Conservation (phyloP, 92 coral and sea anemone genomes). For the Anthopleura xanthogrammica region DNA sequence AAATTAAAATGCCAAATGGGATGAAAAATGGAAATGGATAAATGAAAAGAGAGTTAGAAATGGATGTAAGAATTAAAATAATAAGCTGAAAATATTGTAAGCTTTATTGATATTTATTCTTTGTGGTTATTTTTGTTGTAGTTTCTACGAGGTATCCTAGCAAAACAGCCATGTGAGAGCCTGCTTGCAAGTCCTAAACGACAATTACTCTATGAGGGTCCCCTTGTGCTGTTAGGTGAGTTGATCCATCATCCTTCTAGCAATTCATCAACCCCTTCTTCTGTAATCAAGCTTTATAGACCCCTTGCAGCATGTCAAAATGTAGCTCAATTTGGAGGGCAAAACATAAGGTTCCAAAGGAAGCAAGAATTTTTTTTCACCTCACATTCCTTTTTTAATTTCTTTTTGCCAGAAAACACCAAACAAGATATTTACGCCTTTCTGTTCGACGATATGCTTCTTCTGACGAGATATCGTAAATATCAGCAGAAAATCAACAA, state of each 20-base stretch:
- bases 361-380: too few relatives aligned
- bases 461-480: conserved; percentile 80
- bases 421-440: conserved; percentile 89
- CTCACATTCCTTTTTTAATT: too few relatives aligned
- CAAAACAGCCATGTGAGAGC: conserved; percentile 90
- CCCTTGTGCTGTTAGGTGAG: conserved; percentile 79
- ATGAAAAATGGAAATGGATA: neutral
- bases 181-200: conserved; percentile 88
- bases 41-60: neutral
- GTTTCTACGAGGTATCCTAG: conserved; percentile 77
- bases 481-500: conserved; percentile 60
- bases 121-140: conserved; percentile 20
- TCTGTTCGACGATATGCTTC: conserved; percentile 94
- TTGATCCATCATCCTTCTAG: neutral
- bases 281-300: too few relatives aligned
- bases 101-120: neutral
- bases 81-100: neutral
- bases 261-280: neutral
- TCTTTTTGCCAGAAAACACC: conserved; percentile 62
- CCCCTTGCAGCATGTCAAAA: too few relatives aligned
- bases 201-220: conserved; percentile 86
- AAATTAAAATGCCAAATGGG: too few relatives aligned
- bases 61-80: neutral
- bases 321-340: too few relatives aligned
- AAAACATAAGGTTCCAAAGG: too few relatives aligned